Evolutionary conservation across 2,888 invertebrate genomes (phyloP).

Genomic region (Cylloceria caligata): DNA sequence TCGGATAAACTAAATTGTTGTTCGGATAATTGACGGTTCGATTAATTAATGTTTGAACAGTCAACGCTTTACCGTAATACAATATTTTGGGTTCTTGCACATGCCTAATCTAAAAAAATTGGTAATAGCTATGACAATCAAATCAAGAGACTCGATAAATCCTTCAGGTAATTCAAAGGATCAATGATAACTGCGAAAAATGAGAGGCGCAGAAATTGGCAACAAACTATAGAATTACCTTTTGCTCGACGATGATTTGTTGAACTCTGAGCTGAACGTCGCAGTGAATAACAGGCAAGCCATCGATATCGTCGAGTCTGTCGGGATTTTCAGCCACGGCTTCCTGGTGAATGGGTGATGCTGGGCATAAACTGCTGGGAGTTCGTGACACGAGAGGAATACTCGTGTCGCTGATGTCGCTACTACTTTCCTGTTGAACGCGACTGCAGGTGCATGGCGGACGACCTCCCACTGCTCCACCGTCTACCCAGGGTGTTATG

Average conservation of each 20-base stretch:
- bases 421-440: conserved; percentile 79
- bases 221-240: conserved; percentile 85
- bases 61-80: too few relatives aligned
- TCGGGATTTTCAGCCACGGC: conserved; percentile 79
- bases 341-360: conserved; percentile 86
- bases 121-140: background rate
- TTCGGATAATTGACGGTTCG: too few relatives aligned
- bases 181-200: background rate
- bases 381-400: conserved; percentile 86
- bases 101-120: conserved; percentile 53
- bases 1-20: too few relatives aligned
- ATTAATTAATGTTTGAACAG: too few relatives aligned
- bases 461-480: conserved; percentile 66
- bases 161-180: background rate
- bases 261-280: conserved; percentile 92
- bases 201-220: background rate
- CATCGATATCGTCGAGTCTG: conserved; percentile 89
- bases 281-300: conserved; percentile 90
- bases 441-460: conserved; percentile 76
- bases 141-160: background rate
- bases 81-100: conserved; percentile 46
- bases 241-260: conserved; percentile 93
- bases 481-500: conserved; percentile 74
- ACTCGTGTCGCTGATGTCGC: conserved; percentile 81
- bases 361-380: conserved; percentile 86